These are phyloP conservation scores for Gasterosteus aculeatus DNA, from an alignment of 2,113 vertebrate species.

Conservation along the genomic window DNA sequence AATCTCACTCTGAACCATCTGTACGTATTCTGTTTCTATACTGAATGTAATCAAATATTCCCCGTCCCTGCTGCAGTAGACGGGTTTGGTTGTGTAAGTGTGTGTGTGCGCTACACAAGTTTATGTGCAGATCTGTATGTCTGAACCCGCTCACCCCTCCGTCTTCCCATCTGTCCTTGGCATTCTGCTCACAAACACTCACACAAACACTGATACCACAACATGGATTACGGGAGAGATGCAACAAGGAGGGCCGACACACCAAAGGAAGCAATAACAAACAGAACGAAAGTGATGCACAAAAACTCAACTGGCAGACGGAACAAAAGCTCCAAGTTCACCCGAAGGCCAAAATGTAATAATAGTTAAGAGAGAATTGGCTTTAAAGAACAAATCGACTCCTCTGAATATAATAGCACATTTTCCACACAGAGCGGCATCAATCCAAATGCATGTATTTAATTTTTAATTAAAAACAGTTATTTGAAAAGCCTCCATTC, in stretches of 20 bases:
- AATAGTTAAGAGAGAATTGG: conserved; percentile 32
- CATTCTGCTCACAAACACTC: conserved; percentile 27
- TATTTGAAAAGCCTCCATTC: neutral
- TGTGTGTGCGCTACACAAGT: neutral
- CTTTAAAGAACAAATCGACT: conserved; percentile 24
- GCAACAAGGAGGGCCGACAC: conserved; percentile 23
- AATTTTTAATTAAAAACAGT: conserved; percentile 10
- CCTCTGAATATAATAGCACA: neutral
- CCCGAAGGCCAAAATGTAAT: conserved; percentile 25
- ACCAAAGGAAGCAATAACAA: neutral
- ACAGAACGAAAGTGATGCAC: neutral
- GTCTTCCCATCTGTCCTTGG: conserved; percentile 40
- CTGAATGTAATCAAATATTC: conserved; percentile 6
- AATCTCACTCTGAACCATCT: conserved; percentile 31
- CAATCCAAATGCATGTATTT: neutral
- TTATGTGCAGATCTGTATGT: neutral
- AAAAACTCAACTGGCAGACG: neutral
- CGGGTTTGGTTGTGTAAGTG: neutral
- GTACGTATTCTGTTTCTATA: neutral
- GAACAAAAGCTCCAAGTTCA: conserved; percentile 37
- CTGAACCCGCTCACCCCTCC: conserved; percentile 44
- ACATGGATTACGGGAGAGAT: conserved; percentile 11
- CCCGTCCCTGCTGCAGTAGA: neutral
- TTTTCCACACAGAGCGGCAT: neutral
- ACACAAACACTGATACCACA: conserved; percentile 38